Percentiles rank a stretch among this genome's conserved stretches.
Conservation (phyloP, 2,797 vertebrate genomes). For the Masticophis lateralis region DNA sequence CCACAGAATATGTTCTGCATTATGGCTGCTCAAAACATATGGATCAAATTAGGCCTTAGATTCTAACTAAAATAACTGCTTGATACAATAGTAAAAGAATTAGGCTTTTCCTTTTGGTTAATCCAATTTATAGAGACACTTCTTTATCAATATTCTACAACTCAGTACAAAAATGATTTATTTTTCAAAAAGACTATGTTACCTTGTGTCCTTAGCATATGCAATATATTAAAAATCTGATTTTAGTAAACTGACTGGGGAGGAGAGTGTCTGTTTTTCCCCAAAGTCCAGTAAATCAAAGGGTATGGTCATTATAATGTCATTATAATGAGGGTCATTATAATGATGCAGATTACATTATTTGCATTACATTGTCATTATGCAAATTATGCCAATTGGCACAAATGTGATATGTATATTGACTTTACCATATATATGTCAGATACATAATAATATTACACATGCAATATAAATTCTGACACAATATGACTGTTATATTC, state of each 20-base stretch:
- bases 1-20: slow-evolving; percentile 5
- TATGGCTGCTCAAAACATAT: slow-evolving; percentile 21
- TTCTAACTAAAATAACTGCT: slow-evolving; percentile 30
- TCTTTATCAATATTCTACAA: slow-evolving; percentile 15
- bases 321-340: not conserved
- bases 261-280: not conserved
- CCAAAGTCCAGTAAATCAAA: not conserved
- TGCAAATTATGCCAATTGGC: not conserved
- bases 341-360: not conserved
- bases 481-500: not conserved
- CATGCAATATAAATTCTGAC: not conserved
- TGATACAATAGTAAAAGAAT: slow-evolving; percentile 20
- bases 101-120: slow-evolving; percentile 7
- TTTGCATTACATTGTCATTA: not conserved
- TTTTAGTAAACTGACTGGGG: not conserved
- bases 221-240: not conserved
- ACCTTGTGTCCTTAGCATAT: not conserved
- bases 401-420: not conserved
- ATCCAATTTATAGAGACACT: slow-evolving; percentile 19
- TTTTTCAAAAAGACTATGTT: not conserved
- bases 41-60: slow-evolving; percentile 20
- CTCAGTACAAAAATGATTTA: not conserved
- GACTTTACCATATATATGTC: not conserved
- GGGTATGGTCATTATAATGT: not conserved
- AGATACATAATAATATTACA: not conserved